Base-by-base conservation (phyloP, 2,113 vertebrate genomes). In the Pteruthius melanotis region DNA sequence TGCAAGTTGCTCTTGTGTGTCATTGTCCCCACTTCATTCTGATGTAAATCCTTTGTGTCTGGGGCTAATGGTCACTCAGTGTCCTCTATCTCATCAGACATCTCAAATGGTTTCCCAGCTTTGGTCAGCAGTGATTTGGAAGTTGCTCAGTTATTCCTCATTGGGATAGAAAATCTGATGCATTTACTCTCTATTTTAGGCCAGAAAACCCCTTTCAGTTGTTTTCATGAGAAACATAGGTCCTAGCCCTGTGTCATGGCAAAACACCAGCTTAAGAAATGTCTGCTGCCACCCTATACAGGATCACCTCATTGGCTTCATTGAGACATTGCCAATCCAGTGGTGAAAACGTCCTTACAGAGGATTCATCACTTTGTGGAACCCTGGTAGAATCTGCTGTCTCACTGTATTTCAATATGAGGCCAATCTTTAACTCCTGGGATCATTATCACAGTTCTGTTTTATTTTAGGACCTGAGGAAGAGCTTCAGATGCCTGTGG, bases 141-240 rank as follows among this genome's bases (percentile, higher is more conserved):
- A 81, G 42, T 70, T 13, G 1, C 45, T 54, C 33, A 35, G 17
- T 72, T 63, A 35, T n/a, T 86, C 50, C 47, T 37, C 44, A 27
- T 1, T 24, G 16, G 4, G 22, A n/a, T 65, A 14, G 45, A 74
- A 89, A 50, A 60, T 45, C 27, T 45, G 28, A 40, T 83, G 22
- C 28, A 27, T 72, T 53, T 52, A 15, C 21, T 64, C 30, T 60
- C 31, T 70, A 13, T n/a, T 60, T 85, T 31, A 31, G 28, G 23
- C 6, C 7, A 39, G 42, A 50, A 37, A 47, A 10, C 0, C 5
- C 35, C 4, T 69, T 68, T 54, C 14, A 2, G 0, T 53, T 93
- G 10, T 79, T 79, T 83, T 42, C 20, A 45, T 72, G 57, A 69
- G 45, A 49, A 93, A 19, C 11, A 1, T 1, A 45, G 4, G 5